Evolutionary conservation across 2,888 invertebrate genomes (phyloP).

Genomic region (Patella ulyssiponensis): DNA sequence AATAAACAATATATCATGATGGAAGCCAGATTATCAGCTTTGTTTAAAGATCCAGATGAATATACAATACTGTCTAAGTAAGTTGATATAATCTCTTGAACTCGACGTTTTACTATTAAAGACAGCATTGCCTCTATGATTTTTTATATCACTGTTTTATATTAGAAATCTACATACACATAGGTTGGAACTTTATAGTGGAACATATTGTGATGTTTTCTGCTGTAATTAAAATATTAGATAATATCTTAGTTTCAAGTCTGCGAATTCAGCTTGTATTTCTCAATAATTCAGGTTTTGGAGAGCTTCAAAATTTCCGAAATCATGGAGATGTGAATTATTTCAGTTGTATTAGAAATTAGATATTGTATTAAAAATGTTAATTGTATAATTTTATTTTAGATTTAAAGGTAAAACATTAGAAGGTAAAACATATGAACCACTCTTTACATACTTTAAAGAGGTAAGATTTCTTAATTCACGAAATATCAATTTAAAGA

Average conservation of each 20-base stretch:
- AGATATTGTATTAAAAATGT: background rate
- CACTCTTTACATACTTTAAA: slow-evolving; percentile 90
- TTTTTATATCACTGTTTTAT: too few species aligned
- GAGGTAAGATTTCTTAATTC: slow-evolving; percentile 71
- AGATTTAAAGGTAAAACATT: slow-evolving; percentile 83
- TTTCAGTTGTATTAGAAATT: background rate
- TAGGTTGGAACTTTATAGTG: too few species aligned
- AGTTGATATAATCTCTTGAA: slow-evolving; percentile 13
- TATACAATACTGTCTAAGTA: slow-evolving; percentile 84
- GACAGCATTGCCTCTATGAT: too few species aligned
- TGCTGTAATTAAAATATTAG: too few species aligned
- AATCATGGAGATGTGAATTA: too few species aligned
- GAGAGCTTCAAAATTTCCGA: too few species aligned
- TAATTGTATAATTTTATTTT: slow-evolving; percentile 7
- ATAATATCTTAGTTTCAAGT: too few species aligned
- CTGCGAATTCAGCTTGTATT: too few species aligned
- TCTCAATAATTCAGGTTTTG: too few species aligned
- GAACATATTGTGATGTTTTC: too few species aligned
- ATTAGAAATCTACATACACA: too few species aligned
- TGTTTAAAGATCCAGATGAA: slow-evolving; percentile 85
- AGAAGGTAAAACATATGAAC: slow-evolving; percentile 86
- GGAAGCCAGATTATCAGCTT: slow-evolving; percentile 84
- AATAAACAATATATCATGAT: slow-evolving; percentile 85
- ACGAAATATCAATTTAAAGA: background rate
- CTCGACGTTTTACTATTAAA: too few species aligned